Base-by-base conservation (phyloP, 2,888 invertebrate species). In the Aquatica leii region DNA sequence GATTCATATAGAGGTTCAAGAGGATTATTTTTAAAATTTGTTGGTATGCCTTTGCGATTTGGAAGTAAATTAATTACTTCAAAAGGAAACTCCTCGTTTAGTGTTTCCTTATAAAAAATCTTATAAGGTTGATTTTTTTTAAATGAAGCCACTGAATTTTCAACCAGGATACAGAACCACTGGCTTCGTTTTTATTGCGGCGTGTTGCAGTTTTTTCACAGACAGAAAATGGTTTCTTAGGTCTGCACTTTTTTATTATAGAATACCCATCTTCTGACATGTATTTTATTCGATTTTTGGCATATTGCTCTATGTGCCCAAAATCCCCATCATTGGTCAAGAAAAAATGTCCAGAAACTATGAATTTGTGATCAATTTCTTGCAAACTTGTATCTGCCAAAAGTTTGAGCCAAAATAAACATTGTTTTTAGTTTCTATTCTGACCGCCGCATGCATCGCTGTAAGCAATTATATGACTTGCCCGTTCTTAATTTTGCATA, bases 281-380 rank as follows among this genome's bases (percentile, higher is more conserved):
- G 14, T 34, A 17, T 17, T 52, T 31, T 2, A 35, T 9, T 21
- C 9, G n/a, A 20, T 35, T n/a, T 18, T 53, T 35, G 1, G 54
- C 21, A 41, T 51, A 56, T 15, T 21, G 11, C 21, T 59, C 55
- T 12, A 63, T 59, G 1, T n/a, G 14, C 1, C 54, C 59, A 59
- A 63, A 63, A 20, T 63, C 59, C 4, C 37, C 1, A 48, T 63
- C 54, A 31, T 63, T 63, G 2, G 62, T 52, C 15, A 62, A 57
- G 31, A 49, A 61, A 9, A 40, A 55, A 21, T 61, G 61, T 2
- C 61, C 61, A 15, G 53, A 34, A 8, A 65, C 59, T 14, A 65
- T 40, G 43, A 62, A 65, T 40, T 58, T 65, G 14, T 53, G 62
- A 41, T 65, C 65, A 2, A 62, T 54, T 11, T 14, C 34, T 17